phyloP scores from a whole-genome alignment of 2,797 vertebrate genomes.

The Urophycis tenuis region DNA sequence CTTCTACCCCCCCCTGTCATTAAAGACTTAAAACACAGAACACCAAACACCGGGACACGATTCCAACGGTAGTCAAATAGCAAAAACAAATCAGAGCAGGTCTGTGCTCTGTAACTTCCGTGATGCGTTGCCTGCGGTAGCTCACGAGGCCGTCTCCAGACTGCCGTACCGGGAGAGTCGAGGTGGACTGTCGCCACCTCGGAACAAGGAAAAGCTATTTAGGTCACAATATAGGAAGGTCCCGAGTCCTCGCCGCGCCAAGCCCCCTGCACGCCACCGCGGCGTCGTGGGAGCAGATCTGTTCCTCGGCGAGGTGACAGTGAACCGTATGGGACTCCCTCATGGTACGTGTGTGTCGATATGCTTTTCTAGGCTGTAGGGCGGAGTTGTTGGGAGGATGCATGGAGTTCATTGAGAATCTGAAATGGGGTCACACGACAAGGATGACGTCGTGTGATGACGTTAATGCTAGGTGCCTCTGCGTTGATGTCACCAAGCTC shows the following conservation, averaged over 20 bases:
- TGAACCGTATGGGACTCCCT: constrained; percentile 1
- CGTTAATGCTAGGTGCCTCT: background rate
- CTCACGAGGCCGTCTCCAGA: constrained; percentile 37
- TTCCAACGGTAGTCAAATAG: constrained; percentile 12
- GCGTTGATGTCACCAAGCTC: background rate
- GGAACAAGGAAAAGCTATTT: constrained; percentile 65
- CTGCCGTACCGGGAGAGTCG: constrained; percentile 28
- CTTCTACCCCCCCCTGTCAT: background rate
- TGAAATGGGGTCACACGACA: background rate
- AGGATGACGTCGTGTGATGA: background rate
- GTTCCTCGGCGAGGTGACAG: background rate
- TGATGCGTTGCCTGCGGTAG: constrained; percentile 30
- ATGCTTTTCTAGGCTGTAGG: no score
- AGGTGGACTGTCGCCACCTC: constrained; percentile 25
- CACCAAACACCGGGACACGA: background rate
- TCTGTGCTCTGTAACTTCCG: constrained; percentile 19
- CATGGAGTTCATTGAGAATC: background rate
- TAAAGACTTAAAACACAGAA: background rate
- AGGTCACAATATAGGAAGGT: constrained; percentile 42
- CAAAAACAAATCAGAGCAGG: background rate
- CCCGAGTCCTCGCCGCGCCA: background rate
- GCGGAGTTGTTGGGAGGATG: no score
- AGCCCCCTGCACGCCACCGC: constrained; percentile 29
- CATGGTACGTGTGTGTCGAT: background rate
- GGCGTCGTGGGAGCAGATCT: background rate